Conservation (phyloP, 2,113 vertebrate species). For the Oceanodroma tethys region DNA sequence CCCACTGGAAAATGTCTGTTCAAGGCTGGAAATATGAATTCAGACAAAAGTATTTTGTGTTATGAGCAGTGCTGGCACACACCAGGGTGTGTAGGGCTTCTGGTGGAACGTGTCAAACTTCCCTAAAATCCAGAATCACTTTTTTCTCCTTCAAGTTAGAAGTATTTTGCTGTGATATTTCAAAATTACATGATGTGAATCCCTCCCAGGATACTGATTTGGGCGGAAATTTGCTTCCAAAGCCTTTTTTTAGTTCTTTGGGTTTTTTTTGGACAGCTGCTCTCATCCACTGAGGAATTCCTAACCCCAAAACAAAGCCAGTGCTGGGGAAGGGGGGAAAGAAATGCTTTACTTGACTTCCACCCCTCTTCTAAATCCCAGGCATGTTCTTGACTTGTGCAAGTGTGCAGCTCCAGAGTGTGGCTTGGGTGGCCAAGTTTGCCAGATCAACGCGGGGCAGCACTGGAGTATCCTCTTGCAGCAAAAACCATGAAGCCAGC, state of each 20-base stretch:
- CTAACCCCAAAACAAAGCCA: background rate
- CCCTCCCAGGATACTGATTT: background rate
- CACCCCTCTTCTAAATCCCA: background rate
- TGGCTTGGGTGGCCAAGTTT: background rate
- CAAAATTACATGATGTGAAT: background rate
- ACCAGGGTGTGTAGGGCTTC: background rate
- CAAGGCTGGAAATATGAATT: background rate
- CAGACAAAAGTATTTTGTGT: background rate
- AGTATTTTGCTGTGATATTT: background rate
- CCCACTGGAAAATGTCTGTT: background rate
- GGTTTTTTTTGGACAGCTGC: background rate
- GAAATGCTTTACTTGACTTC: background rate
- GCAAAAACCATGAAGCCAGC: fast-evolving
- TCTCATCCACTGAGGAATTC: background rate
- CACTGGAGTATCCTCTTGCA: background rate
- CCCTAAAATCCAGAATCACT: background rate
- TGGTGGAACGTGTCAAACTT: background rate
- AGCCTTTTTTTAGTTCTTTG: background rate
- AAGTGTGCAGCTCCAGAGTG: background rate
- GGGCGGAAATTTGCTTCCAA: background rate
- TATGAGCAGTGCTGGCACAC: background rate
- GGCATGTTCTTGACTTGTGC: background rate
- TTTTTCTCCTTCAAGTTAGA: background rate
- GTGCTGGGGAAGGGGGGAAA: background rate
- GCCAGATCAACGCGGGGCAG: fast-evolving